Evolutionary conservation across 2,113 vertebrate genomes (phyloP), one percentile per base, ranked within the genome.

Genomic region (Excalfactoria chinensis): DNA sequence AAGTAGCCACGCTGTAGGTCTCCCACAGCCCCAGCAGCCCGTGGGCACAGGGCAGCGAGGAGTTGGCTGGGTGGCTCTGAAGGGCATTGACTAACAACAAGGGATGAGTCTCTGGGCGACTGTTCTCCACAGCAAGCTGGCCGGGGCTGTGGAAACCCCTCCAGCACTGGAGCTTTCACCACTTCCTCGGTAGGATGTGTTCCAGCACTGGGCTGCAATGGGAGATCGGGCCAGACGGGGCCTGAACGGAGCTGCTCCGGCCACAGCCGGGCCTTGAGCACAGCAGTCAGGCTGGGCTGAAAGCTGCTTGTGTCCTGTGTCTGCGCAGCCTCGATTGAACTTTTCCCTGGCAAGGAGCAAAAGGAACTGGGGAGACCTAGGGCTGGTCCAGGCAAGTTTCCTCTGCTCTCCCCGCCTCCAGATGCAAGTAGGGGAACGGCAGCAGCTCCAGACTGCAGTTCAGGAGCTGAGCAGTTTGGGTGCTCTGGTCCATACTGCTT

Each of bases 241-340:
- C 74, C 56, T 83, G 93, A 90, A 41, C 0, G 0, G 64, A 93
- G 87, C 6, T 20, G 68, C 74, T 95, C 84, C 2, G 7, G 89
- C 84, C 89, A 49, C 92, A 84, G 86, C 68, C 72, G 3, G 85
- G 84, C 77, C 89, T 70, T 55, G 28, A 84, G 89, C 5, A 0
- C 11, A 11, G 90, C 75, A 58, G 71, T 59, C 25, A 28, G 72
- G 48, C 81, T 67, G 68, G 60, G 80, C 85, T 95, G 92, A 96
- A 96, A 93, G 92, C 87, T 53, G 94, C 83, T 64, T 95, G 93
- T 95, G 87, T 97, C 94, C 95, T 87, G 94, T 90, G 84, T 93
- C 87, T 34, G 34, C 11, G 72, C 91, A 95, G 90, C 96, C 95
- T 91, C 70, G 91, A 81, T 91, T 97, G 95, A 97, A 94, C 96